Evolutionary conservation across 2,113 vertebrate genomes (phyloP).

Genomic region (Rhinoptilus africanus): DNA sequence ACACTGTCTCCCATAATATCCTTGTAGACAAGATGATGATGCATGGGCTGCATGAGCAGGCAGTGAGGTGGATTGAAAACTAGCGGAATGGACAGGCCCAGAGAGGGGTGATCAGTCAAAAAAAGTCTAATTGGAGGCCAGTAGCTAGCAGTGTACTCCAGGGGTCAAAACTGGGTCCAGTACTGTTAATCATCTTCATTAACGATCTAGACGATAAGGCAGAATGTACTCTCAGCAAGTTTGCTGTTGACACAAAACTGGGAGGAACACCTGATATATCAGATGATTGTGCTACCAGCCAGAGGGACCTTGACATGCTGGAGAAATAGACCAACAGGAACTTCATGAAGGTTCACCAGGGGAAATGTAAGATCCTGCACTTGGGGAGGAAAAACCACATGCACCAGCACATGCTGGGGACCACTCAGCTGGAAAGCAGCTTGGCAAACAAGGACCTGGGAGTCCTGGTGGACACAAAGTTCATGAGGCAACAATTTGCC

Average conservation of each 20-base stretch:
- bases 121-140: neutral
- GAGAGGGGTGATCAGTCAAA: neutral
- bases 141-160: neutral
- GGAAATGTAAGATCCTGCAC: neutral
- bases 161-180: neutral
- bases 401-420: neutral
- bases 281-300: neutral
- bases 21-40: neutral
- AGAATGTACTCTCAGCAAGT: too few species aligned
- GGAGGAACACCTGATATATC: neutral
- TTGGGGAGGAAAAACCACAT: neutral
- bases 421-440: neutral
- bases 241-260: neutral
- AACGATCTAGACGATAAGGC: neutral
- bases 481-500: neutral
- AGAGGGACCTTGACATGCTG: neutral
- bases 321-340: neutral
- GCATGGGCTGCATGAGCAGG: neutral
- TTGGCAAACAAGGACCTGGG: neutral
- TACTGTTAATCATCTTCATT: neutral
- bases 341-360: neutral
- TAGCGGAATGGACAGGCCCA: neutral
- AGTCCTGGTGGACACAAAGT: neutral
- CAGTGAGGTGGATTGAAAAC: neutral
- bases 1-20: accelerated